Evolutionary conservation across 2,797 vertebrate genomes (phyloP), one percentile per base, ranked within the genome.

Genomic region (Morus bassanus): DNA sequence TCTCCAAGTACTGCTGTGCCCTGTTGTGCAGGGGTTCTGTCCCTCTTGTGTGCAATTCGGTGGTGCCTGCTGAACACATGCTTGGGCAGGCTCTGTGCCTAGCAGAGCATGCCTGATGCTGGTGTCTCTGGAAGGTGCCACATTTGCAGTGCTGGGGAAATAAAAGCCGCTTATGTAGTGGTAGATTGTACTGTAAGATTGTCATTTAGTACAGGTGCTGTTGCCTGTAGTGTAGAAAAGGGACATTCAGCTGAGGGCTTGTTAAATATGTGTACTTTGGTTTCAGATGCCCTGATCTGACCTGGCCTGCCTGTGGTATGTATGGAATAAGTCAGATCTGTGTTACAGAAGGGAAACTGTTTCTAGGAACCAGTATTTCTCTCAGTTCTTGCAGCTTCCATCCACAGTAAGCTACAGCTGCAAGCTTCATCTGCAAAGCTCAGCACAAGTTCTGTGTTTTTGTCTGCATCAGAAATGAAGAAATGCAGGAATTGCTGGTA

Each of bases 31-130:
- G 1, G 17, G 22, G 14, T 69, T 91, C 4, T 60, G 18, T 69
- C 5, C 19, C 10, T 28, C 5, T 15, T 23, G 7, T 25, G 4
- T 43, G n/a, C 9, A 24, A 19, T 50, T 17, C 35, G 2, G 16
- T 25, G 1, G 24, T 59, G 10, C 18, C 12, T 25, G 10, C 31
- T 39, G n/a, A 77, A 6, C 2, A 3, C 6, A 4, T 0, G 1
- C 1, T 2, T 60, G 18, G 30, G 30, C 31, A 39, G 37, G 31
- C n/a, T 80, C 16, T 68, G 5, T 46, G 69, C 11, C 11, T 9
- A 25, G 48, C 15, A 64, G 48, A 75, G 28, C 18, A 3, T 4
- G 7, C 7, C 11, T 70, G 13, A 10, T 75, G 27, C 35, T 92
- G 21, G 4, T 53, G n/a, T 65, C 21, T 57, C 41, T 73, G 9